Evolutionary conservation across 2,888 invertebrate species (phyloP).

Genomic region (Dyspetes luteomarginatus): DNA sequence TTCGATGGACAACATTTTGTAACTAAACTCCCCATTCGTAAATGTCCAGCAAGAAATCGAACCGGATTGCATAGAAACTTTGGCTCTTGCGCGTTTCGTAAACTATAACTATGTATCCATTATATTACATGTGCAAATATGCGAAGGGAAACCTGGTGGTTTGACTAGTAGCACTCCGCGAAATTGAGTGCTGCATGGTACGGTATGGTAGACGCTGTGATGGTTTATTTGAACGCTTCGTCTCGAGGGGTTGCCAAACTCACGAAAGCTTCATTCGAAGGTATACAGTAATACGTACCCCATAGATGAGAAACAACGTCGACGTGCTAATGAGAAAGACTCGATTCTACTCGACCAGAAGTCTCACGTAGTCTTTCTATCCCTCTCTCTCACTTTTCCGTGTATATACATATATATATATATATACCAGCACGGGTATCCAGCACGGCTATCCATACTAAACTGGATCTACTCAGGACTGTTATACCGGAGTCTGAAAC

Average conservation of each 20-base stretch:
- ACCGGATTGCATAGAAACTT: constrained; percentile 44
- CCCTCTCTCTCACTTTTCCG: not conserved
- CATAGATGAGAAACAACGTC: constrained; percentile 18
- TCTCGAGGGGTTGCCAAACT: constrained; percentile 55
- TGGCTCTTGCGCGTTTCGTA: not conserved
- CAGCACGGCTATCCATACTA: not conserved
- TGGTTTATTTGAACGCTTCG: constrained; percentile 56
- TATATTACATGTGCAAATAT: not conserved
- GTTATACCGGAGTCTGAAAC: constrained; percentile 30
- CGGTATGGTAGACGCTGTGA: constrained; percentile 19
- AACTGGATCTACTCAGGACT: constrained; percentile 4
- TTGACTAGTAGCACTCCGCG: constrained; percentile 39
- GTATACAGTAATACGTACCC: constrained; percentile 27
- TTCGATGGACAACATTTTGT: constrained; percentile 60
- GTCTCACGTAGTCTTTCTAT: not conserved
- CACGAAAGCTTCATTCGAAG: constrained; percentile 29
- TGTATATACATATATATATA: too few species aligned
- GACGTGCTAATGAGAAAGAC: constrained; percentile 50
- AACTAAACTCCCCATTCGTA: constrained; percentile 44
- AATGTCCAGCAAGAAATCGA: constrained; percentile 27
- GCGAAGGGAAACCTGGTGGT: constrained; percentile 6
- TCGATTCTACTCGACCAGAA: constrained; percentile 31
- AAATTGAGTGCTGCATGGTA: constrained; percentile 59
- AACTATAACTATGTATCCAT: not conserved
- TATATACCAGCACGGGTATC: too few species aligned